A percentile compares a stretch with the other conserved stretches of the same genome.
Evolutionary conservation across 2,797 vertebrate genomes (phyloP).

Genomic region (Melanotaenia maccullochi): DNA sequence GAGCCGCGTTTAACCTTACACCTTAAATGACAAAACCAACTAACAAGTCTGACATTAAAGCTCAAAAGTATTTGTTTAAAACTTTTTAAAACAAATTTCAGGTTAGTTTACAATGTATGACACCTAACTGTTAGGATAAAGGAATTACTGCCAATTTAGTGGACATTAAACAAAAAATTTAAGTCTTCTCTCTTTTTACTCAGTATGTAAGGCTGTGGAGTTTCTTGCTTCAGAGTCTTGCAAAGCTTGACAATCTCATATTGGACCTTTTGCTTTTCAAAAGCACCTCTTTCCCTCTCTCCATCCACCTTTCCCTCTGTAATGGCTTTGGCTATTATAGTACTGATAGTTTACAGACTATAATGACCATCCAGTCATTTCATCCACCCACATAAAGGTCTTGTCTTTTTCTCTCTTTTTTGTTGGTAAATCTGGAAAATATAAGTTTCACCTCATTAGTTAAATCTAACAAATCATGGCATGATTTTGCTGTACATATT

Average conservation of each 20-base stretch:
- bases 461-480: not conserved
- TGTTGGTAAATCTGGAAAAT: not conserved
- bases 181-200: not conserved
- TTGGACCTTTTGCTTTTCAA: conserved; percentile 63
- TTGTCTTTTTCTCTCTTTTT: not conserved
- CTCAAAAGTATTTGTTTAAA: not conserved
- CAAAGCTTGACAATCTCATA: conserved; percentile 57
- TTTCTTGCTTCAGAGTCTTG: conserved; percentile 15
- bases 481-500: not conserved
- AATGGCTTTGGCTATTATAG: conserved; percentile 53
- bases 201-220: conserved; percentile 10
- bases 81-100: not conserved
- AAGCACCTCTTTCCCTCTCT: conserved; percentile 47
- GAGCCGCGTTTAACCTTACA: conserved; percentile 9
- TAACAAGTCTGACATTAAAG: not conserved
- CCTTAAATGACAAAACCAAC: conserved; percentile 4
- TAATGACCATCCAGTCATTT: conserved; percentile 44
- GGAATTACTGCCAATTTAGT: not conserved
- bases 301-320: too few species aligned
- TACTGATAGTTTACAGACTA: conserved; percentile 56
- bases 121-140: not conserved
- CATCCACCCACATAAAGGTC: not conserved
- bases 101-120: not conserved
- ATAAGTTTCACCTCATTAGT: not conserved
- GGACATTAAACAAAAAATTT: conserved; percentile 15